Evolutionary conservation across 1,140 invertebrate genomes (phyloP), one percentile per base, ranked within the genome.

Genomic region (Bradysia coprophila): DNA sequence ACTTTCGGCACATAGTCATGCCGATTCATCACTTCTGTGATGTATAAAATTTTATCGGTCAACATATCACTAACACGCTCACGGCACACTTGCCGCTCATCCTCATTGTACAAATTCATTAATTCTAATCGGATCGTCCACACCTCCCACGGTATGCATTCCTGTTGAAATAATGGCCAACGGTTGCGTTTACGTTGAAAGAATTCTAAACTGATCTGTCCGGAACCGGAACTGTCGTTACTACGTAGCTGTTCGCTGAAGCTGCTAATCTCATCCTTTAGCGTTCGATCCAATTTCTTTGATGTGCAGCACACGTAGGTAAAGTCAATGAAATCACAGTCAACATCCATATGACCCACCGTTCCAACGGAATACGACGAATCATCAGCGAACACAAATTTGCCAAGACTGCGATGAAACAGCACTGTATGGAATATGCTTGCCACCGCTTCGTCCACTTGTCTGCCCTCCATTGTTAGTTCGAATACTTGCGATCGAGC

Each of bases 311-410:
- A 88, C 1, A 94, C 91, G 63, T 97, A 97, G 21, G 91, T 95
- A 52, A 95, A 85, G 64, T 96, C 91, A 47, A 98, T 86, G 58
- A 93, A 95, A 65, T 96, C 87, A 67, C 93, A 97, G 56, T 94
- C 86, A 9, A 95, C 85, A 66, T 97, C 93, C 48, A 87, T 82
- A 53, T 91, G 91, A 38, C 91, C 91, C 20, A 97, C 75, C 2
- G 89, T 93, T 21, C 92, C 90, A 41, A 96, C 86, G 9, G 88
- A 89, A 61, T 95, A 98, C 61, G 80, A 87, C 48, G 81, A 83
- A 63, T 95, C 90, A 55, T 82, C 79, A 62, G 85, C 87, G 62
- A 94, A 95, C 40, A 82, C 77, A 64, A 95, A 95, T 71, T 96
- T 98, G 45, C 93, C 92, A 48, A 89, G 73, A 37, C 87, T 85